phyloP scores from a whole-genome alignment of 2,888 invertebrate species.

The Pegoplata infirma region DNA sequence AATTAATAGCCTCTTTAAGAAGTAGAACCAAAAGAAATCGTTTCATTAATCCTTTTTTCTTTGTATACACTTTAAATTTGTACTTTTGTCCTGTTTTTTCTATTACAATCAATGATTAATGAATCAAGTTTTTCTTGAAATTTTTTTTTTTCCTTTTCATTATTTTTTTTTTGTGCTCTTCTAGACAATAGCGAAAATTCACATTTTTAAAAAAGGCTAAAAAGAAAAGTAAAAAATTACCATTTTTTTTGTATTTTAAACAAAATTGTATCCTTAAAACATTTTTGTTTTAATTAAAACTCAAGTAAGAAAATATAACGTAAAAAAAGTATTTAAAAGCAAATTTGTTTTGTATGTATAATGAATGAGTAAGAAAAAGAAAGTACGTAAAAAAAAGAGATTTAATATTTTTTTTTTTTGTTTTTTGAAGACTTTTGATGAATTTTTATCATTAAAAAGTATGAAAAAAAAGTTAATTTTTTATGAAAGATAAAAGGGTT shows the following conservation, averaged over 20 bases:
- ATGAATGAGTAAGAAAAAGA: background rate
- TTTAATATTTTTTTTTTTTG: background rate
- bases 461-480: background rate
- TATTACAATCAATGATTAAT: conserved; percentile 56
- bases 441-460: conserved; percentile 14
- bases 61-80: background rate
- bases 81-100: background rate
- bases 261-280: background rate
- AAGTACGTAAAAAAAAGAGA: background rate
- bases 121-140: conserved; percentile 46
- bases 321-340: conserved; percentile 48
- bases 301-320: conserved; percentile 21
- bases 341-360: conserved; percentile 46
- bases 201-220: background rate
- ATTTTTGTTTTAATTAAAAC: conserved; percentile 48
- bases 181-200: background rate
- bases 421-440: conserved; percentile 4
- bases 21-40: background rate
- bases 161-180: background rate
- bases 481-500: background rate
- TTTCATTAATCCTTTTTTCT: background rate
- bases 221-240: background rate
- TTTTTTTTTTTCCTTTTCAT: conserved; percentile 8
- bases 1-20: background rate
- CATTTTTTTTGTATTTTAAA: too few relatives aligned